These are phyloP conservation scores for Melanocharis versteri DNA, from an alignment of 2,113 vertebrate species.

Conservation along the genomic window DNA sequence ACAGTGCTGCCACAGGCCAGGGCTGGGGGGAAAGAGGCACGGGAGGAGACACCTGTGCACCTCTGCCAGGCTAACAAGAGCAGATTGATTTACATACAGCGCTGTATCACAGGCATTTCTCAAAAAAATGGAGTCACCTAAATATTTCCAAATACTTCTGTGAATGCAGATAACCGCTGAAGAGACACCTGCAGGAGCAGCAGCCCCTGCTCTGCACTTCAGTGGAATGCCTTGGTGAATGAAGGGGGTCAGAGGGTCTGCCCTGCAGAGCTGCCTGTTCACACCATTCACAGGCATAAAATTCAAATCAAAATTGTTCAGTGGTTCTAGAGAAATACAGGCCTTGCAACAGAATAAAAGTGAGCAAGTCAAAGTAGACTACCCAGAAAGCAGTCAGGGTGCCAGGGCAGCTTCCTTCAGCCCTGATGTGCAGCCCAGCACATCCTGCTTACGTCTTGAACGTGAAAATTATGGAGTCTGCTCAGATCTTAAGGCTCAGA, in stretches of 20 bases:
- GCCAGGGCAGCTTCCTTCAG: not conserved
- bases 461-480: not conserved
- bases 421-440: not conserved
- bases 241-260: not conserved
- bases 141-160: not conserved
- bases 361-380: not conserved
- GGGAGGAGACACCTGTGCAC: not conserved
- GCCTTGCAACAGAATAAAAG: not conserved
- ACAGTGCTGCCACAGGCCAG: not conserved
- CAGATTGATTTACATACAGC: not conserved
- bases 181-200: not conserved
- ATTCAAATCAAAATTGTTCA: not conserved
- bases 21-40: not conserved
- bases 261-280: not conserved
- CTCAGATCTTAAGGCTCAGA: not conserved
- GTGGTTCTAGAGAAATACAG: not conserved
- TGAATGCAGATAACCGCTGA: not conserved
- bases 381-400: not conserved
- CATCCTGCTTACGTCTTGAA: not conserved
- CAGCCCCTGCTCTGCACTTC: not conserved
- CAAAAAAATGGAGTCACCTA: not conserved
- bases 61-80: not conserved
- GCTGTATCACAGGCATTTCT: not conserved
- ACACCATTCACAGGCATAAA: not conserved
- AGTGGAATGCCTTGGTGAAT: not conserved